phyloP scores from a whole-genome alignment of 1,140 invertebrate genomes.

The Homalodisca vitripennis region DNA sequence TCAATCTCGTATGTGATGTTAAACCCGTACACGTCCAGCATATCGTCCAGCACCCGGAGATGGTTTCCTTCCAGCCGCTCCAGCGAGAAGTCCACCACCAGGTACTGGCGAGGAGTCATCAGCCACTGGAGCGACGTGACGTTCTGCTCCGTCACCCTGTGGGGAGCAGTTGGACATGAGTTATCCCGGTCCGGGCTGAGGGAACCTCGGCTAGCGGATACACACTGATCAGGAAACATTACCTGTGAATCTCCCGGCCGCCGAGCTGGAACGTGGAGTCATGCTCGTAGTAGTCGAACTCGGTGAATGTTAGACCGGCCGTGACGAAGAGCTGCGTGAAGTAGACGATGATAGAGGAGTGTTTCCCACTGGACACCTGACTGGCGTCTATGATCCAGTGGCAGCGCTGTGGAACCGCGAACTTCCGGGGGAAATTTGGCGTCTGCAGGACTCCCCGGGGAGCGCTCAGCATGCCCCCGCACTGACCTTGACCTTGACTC shows the following conservation, averaged over 20 bases:
- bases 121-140: constrained; percentile 66
- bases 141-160: constrained; percentile 48
- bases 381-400: constrained; percentile 83
- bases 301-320: constrained; percentile 75
- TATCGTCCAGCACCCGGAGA: constrained; percentile 72
- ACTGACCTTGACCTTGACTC: constrained; percentile 42
- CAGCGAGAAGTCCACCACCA: constrained; percentile 76
- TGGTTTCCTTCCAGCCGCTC: constrained; percentile 76
- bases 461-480: constrained; percentile 61
- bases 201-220: background rate
- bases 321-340: constrained; percentile 85
- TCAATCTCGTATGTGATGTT: constrained; percentile 86
- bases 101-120: constrained; percentile 67
- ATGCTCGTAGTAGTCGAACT: constrained; percentile 75
- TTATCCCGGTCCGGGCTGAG: too few species aligned
- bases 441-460: constrained; percentile 71
- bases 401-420: constrained; percentile 78
- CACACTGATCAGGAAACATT: background rate
- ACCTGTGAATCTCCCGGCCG: constrained; percentile 16
- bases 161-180: background rate
- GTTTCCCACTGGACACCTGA: constrained; percentile 44
- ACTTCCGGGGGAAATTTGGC: constrained; percentile 77
- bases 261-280: constrained; percentile 48
- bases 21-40: constrained; percentile 86
- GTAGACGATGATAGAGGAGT: constrained; percentile 69